Conservation (phyloP, 2,797 vertebrate genomes). For the Epinephelus awoara region DNA sequence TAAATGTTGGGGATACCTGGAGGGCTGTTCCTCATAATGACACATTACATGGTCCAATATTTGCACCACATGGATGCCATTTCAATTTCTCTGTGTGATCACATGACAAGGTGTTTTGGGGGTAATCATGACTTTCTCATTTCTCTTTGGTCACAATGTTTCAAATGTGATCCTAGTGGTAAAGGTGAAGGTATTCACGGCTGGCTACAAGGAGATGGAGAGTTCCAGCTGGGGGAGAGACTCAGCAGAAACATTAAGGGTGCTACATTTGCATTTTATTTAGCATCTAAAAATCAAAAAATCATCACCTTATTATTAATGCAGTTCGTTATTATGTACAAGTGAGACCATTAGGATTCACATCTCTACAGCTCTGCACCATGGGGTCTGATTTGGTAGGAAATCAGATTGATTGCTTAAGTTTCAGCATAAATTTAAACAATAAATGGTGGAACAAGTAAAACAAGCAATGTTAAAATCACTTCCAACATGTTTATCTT, state of each 20-base stretch:
- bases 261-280: neutral
- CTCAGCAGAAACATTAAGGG: neutral
- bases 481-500: neutral
- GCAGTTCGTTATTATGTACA: neutral
- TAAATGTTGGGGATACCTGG: constrained; percentile 72
- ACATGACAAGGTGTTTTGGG: constrained; percentile 17
- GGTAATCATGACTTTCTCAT: constrained; percentile 13
- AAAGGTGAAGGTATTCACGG: neutral
- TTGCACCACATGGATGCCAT: constrained; percentile 39
- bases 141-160: constrained; percentile 19
- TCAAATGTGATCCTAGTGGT: neutral
- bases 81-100: constrained; percentile 36
- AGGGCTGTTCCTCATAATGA: constrained; percentile 72
- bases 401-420: neutral
- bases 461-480: neutral
- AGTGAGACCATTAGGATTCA: neutral
- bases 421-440: neutral
- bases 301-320: neutral
- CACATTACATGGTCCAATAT: constrained; percentile 72
- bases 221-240: neutral
- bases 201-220: neutral
- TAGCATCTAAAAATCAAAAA: constrained; percentile 1
- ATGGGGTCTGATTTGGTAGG: neutral
- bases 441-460: neutral
- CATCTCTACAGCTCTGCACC: neutral